phyloP scores from a whole-genome alignment of 2,113 vertebrate genomes.

The Takifugu flavidus region DNA sequence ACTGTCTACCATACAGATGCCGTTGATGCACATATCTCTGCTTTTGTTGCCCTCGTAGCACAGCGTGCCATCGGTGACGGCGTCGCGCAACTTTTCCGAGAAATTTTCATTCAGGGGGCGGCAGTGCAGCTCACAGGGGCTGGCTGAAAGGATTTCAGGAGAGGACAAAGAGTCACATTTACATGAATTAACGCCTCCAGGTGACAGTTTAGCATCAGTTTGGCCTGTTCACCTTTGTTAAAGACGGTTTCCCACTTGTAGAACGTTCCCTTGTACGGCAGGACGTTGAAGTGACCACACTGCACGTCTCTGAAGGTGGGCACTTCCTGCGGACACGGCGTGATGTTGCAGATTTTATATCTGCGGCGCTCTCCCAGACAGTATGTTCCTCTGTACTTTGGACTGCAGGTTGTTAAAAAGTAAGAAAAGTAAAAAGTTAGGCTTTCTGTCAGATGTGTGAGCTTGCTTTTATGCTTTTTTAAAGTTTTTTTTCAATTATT shows the following conservation, averaged over 20 bases:
- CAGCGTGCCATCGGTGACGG: conserved; percentile 84
- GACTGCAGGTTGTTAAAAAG: conserved; percentile 65
- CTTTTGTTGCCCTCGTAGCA: conserved; percentile 81
- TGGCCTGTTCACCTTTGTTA: conserved; percentile 76
- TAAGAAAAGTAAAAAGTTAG: not conserved
- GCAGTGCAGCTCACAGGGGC: conserved; percentile 93
- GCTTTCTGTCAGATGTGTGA: not conserved
- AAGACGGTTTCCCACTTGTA: conserved; percentile 86
- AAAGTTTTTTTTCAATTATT: too few species aligned
- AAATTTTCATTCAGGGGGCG: conserved; percentile 81
- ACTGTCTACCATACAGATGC: conserved; percentile 90
- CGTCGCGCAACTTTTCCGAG: conserved; percentile 85
- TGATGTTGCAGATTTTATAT: conserved; percentile 79
- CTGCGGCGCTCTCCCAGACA: conserved; percentile 87
- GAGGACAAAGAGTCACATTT: not conserved
- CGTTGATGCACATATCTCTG: conserved; percentile 88
- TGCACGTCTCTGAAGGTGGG: conserved; percentile 86
- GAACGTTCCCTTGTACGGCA: conserved; percentile 85
- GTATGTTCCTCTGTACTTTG: conserved; percentile 83
- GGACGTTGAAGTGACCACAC: conserved; percentile 85
- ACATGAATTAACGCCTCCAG: not conserved
- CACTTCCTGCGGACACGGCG: conserved; percentile 65
- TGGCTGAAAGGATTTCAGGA: conserved; percentile 67
- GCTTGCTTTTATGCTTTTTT: too few species aligned
- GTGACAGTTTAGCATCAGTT: not conserved